phyloP scores from a whole-genome alignment of 2,113 vertebrate species.

The Hydrolagus affinis region DNA sequence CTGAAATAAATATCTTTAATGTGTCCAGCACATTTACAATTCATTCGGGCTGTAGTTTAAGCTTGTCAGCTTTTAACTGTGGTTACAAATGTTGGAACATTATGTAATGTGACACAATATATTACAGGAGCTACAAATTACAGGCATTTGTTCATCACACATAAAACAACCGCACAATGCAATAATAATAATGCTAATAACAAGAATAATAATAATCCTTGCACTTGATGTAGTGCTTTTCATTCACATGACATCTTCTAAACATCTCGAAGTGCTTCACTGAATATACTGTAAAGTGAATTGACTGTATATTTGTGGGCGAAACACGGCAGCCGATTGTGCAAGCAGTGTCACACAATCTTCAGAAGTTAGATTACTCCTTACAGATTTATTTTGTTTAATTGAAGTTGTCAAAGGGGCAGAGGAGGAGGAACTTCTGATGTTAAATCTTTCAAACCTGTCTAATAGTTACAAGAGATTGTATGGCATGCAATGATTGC shows the following conservation, averaged over 20 bases:
- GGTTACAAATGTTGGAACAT: neutral
- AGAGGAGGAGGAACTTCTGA: no score
- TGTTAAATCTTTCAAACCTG: no score
- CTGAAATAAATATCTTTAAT: neutral
- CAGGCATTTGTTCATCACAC: neutral
- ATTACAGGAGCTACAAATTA: neutral
- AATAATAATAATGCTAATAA: neutral
- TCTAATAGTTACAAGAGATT: no score
- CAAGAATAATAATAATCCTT: no score
- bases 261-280: no score
- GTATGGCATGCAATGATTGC: no score
- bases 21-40: neutral
- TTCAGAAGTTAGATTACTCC: neutral
- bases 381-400: neutral
- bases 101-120: neutral
- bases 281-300: no score
- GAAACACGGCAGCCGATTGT: no score
- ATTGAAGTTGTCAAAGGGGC: neutral
- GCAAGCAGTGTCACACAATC: neutral
- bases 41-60: neutral
- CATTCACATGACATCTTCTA: no score
- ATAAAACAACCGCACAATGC: neutral
- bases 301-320: no score
- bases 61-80: neutral
- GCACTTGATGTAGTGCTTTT: no score